Evolutionary conservation across 2,113 vertebrate species (phyloP).

Genomic region (Marmota flaviventris): DNA sequence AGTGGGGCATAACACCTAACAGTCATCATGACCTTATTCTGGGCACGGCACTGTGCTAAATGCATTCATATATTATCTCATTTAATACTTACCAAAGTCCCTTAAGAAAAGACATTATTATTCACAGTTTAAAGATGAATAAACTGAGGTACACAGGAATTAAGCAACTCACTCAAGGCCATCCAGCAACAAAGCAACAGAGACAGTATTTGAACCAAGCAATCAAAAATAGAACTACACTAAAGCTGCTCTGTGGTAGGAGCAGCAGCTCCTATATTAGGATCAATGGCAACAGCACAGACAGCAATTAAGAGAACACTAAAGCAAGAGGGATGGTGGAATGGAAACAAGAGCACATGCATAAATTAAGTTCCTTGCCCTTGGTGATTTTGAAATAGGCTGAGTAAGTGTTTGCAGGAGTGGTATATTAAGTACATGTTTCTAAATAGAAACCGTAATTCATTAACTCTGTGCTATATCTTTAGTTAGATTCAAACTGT

Average conservation of each 20-base stretch:
- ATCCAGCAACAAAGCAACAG: not conserved
- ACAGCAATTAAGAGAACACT: not conserved
- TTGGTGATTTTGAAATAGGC: slow-evolving; percentile 50
- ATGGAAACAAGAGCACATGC: not conserved
- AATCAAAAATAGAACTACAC: not conserved
- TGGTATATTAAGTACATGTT: slow-evolving; percentile 27
- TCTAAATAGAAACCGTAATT: slow-evolving; percentile 66
- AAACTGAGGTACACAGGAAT: not conserved
- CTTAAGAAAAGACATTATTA: not conserved
- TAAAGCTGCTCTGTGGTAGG: not conserved
- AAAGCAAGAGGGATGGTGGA: not conserved
- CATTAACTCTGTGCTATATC: not conserved
- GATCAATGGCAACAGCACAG: not conserved
- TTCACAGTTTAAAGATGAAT: not conserved
- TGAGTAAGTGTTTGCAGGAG: not conserved
- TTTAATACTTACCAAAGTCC: not conserved
- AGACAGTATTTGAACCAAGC: not conserved
- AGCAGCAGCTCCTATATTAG: not conserved
- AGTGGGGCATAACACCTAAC: not conserved
- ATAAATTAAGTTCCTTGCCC: not conserved
- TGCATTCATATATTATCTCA: not conserved
- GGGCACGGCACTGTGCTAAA: not conserved
- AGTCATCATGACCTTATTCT: not conserved
- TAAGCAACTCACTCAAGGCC: not conserved
- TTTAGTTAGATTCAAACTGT: slow-evolving; percentile 18